Percentiles rank a stretch among this genome's conserved stretches.
Conservation (phyloP, 2,888 invertebrate genomes). For the Scaptomyza flava region DNA sequence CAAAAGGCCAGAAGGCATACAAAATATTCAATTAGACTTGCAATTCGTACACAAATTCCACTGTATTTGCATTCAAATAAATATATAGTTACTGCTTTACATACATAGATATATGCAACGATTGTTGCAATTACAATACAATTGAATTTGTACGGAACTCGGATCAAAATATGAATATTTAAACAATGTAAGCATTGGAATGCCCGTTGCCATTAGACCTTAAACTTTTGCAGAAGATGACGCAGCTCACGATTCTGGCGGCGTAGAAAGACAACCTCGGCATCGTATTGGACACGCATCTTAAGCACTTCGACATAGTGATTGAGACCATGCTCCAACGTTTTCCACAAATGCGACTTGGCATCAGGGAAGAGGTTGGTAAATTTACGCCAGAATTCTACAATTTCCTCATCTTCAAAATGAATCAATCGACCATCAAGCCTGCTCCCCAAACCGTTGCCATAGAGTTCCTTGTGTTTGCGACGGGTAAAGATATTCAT, state of each 20-base stretch:
- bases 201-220: conserved; percentile 38
- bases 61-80: too few relatives aligned
- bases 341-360: conserved; percentile 89
- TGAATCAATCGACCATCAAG: conserved; percentile 54
- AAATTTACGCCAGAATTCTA: conserved; percentile 89
- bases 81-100: neutral
- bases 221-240: conserved; percentile 87
- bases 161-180: neutral
- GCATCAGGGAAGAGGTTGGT: conserved; percentile 86
- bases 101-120: neutral
- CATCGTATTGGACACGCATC: conserved; percentile 88
- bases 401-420: conserved; percentile 84
- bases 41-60: neutral
- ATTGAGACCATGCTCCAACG: conserved; percentile 82
- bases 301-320: conserved; percentile 83
- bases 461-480: conserved; percentile 56
- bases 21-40: neutral
- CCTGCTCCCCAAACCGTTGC: conserved; percentile 38
- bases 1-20: neutral
- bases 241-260: conserved; percentile 89
- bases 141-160: neutral
- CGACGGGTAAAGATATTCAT: conserved; percentile 63
- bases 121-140: neutral
- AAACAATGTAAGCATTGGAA: too few relatives aligned
- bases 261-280: conserved; percentile 88